Evolutionary conservation across 2,113 vertebrate genomes (phyloP), one percentile per base, ranked within the genome.

Genomic region (Brachirus orientalis): DNA sequence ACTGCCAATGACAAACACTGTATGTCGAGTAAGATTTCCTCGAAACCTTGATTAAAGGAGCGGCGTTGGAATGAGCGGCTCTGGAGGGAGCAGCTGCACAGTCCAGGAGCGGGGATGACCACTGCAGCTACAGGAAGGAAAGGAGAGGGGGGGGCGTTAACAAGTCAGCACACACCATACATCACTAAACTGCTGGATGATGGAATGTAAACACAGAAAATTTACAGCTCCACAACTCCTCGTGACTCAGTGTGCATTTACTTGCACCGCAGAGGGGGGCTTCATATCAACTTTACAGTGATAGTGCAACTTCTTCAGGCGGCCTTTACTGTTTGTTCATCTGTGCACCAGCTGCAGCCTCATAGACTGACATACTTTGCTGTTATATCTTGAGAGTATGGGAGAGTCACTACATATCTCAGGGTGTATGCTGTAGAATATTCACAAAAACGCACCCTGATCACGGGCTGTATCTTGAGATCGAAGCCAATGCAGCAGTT

Each of bases 1-100:
- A 51, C 53, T 79, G 61, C 33, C 56, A 6, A 17, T 35, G 1
- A 64, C 41, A 61, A 80, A 57, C n/a, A n/a, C n/a, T n/a, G n/a
- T 56, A 28, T 66, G 63, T 64, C 33, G 64, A 46, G 16, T 58
- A 75, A 63, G 69, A 56, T 54, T 88, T 72, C 76, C 77, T 84
- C 22, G 88, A 89, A 80, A 67, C 59, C 60, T 63, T 10, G 33
- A 10, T 63, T 38, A n/a, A 10, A 63, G 19, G 37, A n/a, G 36
- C 40, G 8, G 12, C 19, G 28, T 4, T 28, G 28, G 37, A n/a
- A 50, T 40, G 52, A 54, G 50, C 14, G 28, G 52, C 33, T 17
- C 8, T 9, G 52, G 7, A 4, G 28, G 35, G 33, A 37, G 52
- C 33, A 54, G 52, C 22, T 35, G 28, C 50, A 53, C 14, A 6